These are phyloP conservation scores for Phymastichus coffea DNA, from an alignment of 1,140 invertebrate genomes.

Conservation along the genomic window DNA sequence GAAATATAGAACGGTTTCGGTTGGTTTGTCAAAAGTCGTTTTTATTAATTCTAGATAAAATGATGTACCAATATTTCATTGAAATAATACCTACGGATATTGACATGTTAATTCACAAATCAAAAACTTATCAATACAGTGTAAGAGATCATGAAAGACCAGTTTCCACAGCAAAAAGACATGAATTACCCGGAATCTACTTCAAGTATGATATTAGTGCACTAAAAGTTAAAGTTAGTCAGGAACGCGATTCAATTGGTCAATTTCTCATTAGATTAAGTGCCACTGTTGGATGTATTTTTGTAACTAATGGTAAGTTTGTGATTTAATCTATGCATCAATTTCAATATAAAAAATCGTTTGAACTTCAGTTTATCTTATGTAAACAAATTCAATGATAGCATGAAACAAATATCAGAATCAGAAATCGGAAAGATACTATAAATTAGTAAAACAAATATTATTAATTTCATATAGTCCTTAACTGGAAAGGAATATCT, in stretches of 20 bases:
- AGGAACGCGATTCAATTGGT: conserved; percentile 76
- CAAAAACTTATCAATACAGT: conserved; percentile 89
- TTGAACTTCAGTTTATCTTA: too few relatives aligned
- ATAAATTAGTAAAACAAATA: too few relatives aligned
- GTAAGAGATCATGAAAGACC: conserved; percentile 84
- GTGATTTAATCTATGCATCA: too few relatives aligned
- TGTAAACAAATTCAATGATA: too few relatives aligned
- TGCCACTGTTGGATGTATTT: conserved; percentile 88
- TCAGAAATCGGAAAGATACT: too few relatives aligned
- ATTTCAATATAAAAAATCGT: too few relatives aligned
- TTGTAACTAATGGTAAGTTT: conserved; percentile 73
- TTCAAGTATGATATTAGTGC: conserved; percentile 93
- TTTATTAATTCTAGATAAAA: conserved; percentile 63
- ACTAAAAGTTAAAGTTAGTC: conserved; percentile 80
- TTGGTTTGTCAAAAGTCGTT: conserved; percentile 12
- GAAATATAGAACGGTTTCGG: not conserved
- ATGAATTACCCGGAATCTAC: conserved; percentile 91
- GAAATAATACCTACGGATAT: conserved; percentile 95
- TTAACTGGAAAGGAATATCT: too few relatives aligned
- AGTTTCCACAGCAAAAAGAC: conserved; percentile 73
- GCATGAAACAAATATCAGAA: too few relatives aligned
- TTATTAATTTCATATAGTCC: too few relatives aligned
- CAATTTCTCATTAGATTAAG: conserved; percentile 85
- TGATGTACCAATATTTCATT: conserved; percentile 91
- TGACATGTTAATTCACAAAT: conserved; percentile 66